These are phyloP conservation scores for Alaudala cheleensis DNA, from an alignment of 2,113 vertebrate genomes.

Conservation along the genomic window DNA sequence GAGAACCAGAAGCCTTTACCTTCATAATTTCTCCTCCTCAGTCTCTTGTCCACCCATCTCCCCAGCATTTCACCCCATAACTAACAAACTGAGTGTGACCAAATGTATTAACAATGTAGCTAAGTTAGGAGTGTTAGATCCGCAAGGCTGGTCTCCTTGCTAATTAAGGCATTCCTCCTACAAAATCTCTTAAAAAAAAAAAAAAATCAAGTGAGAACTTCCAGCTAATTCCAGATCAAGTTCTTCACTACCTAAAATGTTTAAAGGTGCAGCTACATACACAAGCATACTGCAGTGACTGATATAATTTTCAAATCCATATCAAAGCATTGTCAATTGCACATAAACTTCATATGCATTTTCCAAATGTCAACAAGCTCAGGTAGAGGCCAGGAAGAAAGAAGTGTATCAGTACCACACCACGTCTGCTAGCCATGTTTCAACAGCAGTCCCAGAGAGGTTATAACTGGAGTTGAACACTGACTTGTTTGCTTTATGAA, in stretches of 20 bases:
- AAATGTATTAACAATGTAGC: neutral
- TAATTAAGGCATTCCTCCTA: neutral
- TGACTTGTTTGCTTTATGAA: conserved; percentile 25
- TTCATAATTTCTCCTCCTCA: neutral
- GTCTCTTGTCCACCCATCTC: neutral
- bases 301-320: neutral
- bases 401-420: neutral
- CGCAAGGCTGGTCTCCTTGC: neutral
- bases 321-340: neutral
- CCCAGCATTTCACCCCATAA: neutral
- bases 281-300: neutral
- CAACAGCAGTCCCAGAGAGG: neutral
- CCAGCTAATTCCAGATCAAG: neutral
- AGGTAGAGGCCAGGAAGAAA: neutral
- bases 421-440: neutral
- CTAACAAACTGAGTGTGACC: neutral
- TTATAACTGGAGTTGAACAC: neutral
- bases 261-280: neutral
- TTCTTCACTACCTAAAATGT: neutral
- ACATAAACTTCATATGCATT: neutral
- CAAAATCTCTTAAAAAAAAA: neutral
- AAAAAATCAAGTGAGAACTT: neutral
- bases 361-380: neutral
- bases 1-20: neutral
- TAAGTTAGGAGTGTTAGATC: neutral